Evolutionary conservation across 2,113 vertebrate genomes (phyloP).

Genomic region (Osmerus mordax): DNA sequence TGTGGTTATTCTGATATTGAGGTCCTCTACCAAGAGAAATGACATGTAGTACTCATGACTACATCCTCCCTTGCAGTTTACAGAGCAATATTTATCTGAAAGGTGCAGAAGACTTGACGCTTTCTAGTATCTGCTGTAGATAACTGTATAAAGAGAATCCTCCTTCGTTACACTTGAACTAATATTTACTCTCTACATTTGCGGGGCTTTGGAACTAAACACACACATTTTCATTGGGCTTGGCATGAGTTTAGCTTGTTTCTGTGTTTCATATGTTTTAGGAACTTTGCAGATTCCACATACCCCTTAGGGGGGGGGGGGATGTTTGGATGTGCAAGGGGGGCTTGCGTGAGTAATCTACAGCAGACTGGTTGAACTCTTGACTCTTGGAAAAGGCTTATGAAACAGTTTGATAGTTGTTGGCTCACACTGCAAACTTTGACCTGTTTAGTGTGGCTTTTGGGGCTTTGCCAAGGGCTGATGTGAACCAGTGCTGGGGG

Average conservation of each 20-base stretch:
- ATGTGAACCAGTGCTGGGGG: slow-evolving; percentile 51
- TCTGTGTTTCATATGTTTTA: slow-evolving; percentile 12
- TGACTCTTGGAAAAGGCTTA: slow-evolving; percentile 59
- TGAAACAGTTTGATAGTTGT: slow-evolving; percentile 38
- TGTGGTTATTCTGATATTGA: neutral
- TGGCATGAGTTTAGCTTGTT: neutral
- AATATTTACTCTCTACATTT: no score
- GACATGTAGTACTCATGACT: neutral
- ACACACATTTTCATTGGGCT: no score
- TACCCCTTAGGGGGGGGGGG: slow-evolving; percentile 20
- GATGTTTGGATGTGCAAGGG: neutral
- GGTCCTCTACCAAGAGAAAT: slow-evolving; percentile 5
- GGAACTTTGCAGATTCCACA: slow-evolving; percentile 16
- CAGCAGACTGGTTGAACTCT: slow-evolving; percentile 56
- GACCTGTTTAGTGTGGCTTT: neutral
- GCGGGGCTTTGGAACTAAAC: no score
- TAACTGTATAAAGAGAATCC: no score
- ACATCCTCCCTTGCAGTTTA: slow-evolving; percentile 7
- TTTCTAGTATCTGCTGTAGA: no score
- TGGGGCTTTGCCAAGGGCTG: slow-evolving; percentile 45
- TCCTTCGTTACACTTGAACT: no score
- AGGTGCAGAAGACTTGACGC: no score
- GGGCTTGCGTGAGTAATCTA: slow-evolving; percentile 49
- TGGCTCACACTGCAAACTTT: neutral
- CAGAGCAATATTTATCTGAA: neutral